Percentiles rank a stretch among this genome's conserved stretches.
Conservation (phyloP, 2,888 invertebrate genomes). For the Rosalia funebris region DNA sequence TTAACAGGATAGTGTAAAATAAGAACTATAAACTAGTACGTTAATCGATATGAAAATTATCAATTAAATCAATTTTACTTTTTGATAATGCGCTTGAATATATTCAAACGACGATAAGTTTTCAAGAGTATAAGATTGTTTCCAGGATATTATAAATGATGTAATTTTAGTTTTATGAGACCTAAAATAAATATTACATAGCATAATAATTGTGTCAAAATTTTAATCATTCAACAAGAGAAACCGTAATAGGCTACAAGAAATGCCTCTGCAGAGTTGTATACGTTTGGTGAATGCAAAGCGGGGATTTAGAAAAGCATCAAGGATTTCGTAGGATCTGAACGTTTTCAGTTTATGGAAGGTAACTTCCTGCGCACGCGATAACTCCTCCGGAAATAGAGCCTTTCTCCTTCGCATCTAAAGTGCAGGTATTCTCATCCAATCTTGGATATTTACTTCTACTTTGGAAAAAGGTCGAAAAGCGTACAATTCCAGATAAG, state of each 20-base stretch:
- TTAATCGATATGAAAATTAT: too few species aligned
- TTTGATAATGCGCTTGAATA: too few species aligned
- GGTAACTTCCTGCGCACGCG: conserved; percentile 59
- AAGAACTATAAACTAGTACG: too few species aligned
- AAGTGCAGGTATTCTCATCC: conserved; percentile 34
- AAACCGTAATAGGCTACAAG: conserved; percentile 24
- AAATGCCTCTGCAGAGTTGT: conserved; percentile 45
- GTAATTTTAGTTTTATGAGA: too few species aligned
- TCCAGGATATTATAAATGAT: too few species aligned
- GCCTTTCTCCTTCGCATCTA: conserved; percentile 44
- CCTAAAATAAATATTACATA: too few species aligned
- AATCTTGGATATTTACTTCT: conserved; percentile 31
- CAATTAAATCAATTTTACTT: too few species aligned
- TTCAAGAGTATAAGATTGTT: too few species aligned
- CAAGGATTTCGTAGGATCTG: conserved; percentile 60
- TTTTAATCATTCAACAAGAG: too few species aligned
- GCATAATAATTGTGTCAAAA: too few species aligned
- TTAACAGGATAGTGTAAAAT: too few species aligned
- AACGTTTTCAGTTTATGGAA: conserved; percentile 61
- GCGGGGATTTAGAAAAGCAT: conserved; percentile 59
- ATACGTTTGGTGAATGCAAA: conserved; percentile 61
- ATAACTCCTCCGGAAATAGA: conserved; percentile 53
- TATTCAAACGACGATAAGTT: too few species aligned
- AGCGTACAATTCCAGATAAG: conserved; percentile 42
- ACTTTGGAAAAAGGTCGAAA: conserved; percentile 38